These are phyloP conservation scores for Sphecodes monilicornis DNA, from an alignment of 2,888 invertebrate species.

Conservation along the genomic window DNA sequence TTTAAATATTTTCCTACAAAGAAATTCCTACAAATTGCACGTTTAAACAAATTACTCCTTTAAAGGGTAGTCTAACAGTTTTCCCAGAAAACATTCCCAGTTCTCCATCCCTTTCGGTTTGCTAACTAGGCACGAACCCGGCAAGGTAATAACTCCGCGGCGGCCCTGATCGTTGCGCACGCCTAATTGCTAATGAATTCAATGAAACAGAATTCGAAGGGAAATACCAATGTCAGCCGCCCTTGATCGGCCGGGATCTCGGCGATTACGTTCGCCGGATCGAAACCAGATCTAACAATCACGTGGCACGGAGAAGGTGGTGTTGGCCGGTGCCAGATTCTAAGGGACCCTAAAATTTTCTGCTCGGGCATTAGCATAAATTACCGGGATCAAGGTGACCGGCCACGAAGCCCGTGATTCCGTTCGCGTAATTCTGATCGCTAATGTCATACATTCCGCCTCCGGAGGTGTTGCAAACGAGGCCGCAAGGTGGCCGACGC, in stretches of 20 bases:
- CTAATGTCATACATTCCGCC: constrained; percentile 78
- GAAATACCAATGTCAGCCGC: not conserved
- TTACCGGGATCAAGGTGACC: constrained; percentile 74
- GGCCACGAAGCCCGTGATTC: constrained; percentile 66
- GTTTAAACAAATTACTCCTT: not conserved
- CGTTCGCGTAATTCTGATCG: constrained; percentile 65
- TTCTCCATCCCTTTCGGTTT: not conserved
- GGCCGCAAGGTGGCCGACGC: constrained; percentile 68
- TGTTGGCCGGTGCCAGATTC: constrained; percentile 63
- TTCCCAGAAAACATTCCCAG: not conserved
- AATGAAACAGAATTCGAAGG: not conserved
- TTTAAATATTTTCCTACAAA: not conserved
- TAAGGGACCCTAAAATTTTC: constrained; percentile 65
- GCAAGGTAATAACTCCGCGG: not conserved
- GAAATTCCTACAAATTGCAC: not conserved
- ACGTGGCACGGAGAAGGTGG: constrained; percentile 56
- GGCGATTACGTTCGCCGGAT: constrained; percentile 38
- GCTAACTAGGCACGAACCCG: not conserved
- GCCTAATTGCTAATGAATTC: constrained; percentile 64
- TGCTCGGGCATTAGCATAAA: constrained; percentile 79
- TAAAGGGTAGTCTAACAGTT: not conserved
- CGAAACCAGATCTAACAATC: constrained; percentile 74
- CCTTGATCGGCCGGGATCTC: not conserved
- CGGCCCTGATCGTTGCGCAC: constrained; percentile 38
- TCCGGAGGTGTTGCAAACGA: constrained; percentile 78